phyloP scores from a whole-genome alignment of 2,113 vertebrate genomes.

The Pseudonaja textilis region DNA sequence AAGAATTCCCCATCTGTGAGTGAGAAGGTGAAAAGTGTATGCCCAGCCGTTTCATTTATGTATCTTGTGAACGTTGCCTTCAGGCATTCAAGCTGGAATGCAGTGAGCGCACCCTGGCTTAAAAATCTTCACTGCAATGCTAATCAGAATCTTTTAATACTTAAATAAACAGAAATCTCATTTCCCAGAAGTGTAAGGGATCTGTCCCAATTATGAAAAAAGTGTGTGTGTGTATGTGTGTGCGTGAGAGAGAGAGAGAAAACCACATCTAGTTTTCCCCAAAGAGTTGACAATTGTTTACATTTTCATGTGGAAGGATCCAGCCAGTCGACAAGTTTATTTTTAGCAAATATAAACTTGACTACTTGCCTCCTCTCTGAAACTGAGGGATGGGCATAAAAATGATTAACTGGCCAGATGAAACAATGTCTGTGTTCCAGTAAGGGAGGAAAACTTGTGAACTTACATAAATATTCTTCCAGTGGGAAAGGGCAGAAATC shows the following conservation, averaged over 20 bases:
- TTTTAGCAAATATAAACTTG: constrained; percentile 29
- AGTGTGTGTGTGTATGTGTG: too few relatives aligned
- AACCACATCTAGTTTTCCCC: neutral
- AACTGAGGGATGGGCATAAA: constrained; percentile 15
- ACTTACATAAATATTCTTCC: neutral
- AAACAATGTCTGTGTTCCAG: constrained; percentile 7
- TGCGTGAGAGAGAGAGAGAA: too few relatives aligned
- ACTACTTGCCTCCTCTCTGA: constrained; percentile 25
- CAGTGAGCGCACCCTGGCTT: neutral
- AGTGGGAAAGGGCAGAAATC: neutral
- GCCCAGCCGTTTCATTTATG: neutral
- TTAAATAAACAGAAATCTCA: constrained; percentile 1
- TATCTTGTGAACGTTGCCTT: neutral
- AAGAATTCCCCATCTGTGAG: neutral
- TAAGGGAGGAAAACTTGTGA: neutral
- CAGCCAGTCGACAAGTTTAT: constrained; percentile 23
- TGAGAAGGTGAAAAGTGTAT: neutral
- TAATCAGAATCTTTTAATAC: constrained; percentile 6
- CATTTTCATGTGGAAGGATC: constrained; percentile 32
- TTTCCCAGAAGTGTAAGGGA: constrained; percentile 23
- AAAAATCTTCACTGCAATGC: constrained; percentile 13
- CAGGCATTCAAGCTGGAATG: neutral
- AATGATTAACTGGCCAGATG: constrained; percentile 17
- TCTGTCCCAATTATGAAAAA: constrained; percentile 13
- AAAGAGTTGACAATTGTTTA: constrained; percentile 31